These are phyloP conservation scores for Galeruca laticollis DNA, from an alignment of 2,888 invertebrate genomes.

Conservation along the genomic window DNA sequence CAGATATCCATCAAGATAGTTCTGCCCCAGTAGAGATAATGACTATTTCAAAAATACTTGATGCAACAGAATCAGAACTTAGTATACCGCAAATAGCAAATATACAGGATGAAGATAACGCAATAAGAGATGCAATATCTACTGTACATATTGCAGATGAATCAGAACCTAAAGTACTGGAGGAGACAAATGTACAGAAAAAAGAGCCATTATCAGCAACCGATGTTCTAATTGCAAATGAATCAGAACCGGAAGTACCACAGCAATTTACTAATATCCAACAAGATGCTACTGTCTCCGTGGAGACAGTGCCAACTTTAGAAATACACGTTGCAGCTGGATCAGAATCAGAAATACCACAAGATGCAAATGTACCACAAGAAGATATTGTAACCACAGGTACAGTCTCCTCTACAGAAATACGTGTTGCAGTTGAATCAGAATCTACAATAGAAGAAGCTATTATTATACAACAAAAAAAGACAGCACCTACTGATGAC, in stretches of 20 bases:
- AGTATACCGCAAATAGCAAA: no score
- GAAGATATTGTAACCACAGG: no score
- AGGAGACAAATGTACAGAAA: no score
- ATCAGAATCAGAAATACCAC: background rate
- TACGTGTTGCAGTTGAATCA: background rate
- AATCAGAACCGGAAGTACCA: background rate
- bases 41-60: no score
- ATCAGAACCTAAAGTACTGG: background rate
- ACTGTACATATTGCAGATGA: background rate
- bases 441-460: background rate
- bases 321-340: background rate
- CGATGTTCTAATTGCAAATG: background rate
- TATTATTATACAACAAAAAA: conserved; percentile 14
- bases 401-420: background rate
- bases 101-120: no score
- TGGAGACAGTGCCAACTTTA: background rate
- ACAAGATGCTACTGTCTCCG: background rate
- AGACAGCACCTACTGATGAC: background rate
- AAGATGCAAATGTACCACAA: background rate
- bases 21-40: background rate
- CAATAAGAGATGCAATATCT: background rate
- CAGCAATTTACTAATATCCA: background rate
- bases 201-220: no score
- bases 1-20: background rate
- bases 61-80: background rate